Percentiles rank a stretch among this genome's conserved stretches.
Evolutionary conservation across 2,888 invertebrate genomes (phyloP).

Genomic region (Heterodera filipjevi): DNA sequence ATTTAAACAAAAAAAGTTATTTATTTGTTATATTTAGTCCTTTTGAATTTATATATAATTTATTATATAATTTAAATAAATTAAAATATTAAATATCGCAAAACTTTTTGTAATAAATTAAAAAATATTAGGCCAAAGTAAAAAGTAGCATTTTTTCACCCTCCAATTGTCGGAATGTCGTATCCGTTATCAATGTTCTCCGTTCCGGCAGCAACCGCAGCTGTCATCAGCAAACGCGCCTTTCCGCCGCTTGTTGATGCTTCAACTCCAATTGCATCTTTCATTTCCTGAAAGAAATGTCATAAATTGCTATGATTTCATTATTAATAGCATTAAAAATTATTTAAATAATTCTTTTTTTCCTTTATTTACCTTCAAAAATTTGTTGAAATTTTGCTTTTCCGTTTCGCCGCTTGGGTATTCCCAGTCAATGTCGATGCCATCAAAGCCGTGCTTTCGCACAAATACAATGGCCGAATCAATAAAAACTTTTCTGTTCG

Average conservation of each 20-base stretch:
- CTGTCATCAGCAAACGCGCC: conserved; percentile 76
- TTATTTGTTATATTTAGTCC: too few species aligned
- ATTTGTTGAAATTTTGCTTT: conserved; percentile 52
- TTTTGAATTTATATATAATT: too few species aligned
- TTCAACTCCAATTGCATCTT: conserved; percentile 53
- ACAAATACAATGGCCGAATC: conserved; percentile 64
- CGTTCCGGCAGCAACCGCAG: conserved; percentile 82
- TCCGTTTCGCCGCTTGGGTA: conserved; percentile 68
- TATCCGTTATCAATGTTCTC: conserved; percentile 86
- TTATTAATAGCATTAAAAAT: too few species aligned
- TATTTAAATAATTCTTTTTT: background rate
- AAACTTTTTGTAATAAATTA: too few species aligned
- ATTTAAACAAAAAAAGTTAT: background rate
- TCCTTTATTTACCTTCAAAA: conserved; percentile 47
- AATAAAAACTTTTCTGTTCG: conserved; percentile 71
- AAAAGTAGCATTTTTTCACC: conserved; percentile 35
- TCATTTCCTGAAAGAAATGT: conserved; percentile 50
- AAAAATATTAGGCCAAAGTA: too few species aligned
- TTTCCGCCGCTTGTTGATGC: conserved; percentile 44
- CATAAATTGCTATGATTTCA: background rate
- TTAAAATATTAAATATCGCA: too few species aligned
- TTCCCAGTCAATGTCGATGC: conserved; percentile 67
- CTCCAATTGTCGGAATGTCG: conserved; percentile 71
- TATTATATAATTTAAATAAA: too few species aligned
- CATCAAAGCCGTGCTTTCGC: conserved; percentile 65